Evolutionary conservation across 2,797 vertebrate genomes (phyloP).

Genomic region (Cyprinella venusta): DNA sequence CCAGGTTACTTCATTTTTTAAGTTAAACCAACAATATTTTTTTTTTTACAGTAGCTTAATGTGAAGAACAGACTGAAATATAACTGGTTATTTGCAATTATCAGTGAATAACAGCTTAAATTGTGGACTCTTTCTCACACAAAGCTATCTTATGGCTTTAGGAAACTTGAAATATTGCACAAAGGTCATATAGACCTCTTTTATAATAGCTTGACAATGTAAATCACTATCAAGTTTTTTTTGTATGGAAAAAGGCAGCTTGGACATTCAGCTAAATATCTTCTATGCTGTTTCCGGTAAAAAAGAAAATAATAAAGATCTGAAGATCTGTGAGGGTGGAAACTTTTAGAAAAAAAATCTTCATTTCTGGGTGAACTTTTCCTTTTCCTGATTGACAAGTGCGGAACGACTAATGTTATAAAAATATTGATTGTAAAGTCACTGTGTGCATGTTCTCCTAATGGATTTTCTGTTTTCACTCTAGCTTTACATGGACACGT

Average conservation of each 20-base stretch:
- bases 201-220: neutral
- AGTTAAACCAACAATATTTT: too few relatives aligned
- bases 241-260: neutral
- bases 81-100: neutral
- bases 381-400: neutral
- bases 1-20: too few relatives aligned
- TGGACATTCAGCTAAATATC: neutral
- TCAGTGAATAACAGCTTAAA: neutral
- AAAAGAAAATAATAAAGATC: neutral
- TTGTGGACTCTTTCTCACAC: neutral
- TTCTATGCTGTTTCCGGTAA: neutral
- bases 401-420: neutral
- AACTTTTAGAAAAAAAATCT: neutral
- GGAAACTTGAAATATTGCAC: neutral
- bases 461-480: neutral
- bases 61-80: neutral
- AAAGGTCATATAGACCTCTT: neutral
- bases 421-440: neutral
- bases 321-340: neutral
- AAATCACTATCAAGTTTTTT: neutral
- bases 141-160: neutral
- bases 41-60: neutral
- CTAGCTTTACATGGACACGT: conserved; percentile 94
- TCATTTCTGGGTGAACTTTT: neutral
- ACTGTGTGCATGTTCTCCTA: neutral